These are phyloP conservation scores for Drosophila prolongata DNA, from an alignment of 2,888 invertebrate species.

Conservation along the genomic window DNA sequence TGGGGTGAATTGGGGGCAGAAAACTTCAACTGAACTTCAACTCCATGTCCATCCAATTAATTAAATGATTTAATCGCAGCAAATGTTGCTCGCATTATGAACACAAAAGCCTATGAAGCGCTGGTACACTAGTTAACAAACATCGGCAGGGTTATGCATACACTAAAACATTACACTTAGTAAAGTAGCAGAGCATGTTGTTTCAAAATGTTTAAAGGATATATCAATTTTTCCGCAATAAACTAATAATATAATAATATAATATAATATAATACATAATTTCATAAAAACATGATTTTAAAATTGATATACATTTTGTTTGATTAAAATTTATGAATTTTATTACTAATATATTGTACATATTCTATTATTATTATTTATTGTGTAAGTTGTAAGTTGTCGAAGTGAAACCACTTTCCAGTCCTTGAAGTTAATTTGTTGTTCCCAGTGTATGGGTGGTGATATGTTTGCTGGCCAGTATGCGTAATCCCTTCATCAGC, in stretches of 20 bases:
- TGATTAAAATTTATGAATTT: no score
- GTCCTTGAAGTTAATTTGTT: neutral
- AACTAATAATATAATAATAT: no score
- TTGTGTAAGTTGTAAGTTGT: no score
- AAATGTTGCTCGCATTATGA: constrained; percentile 39
- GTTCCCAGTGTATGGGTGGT: neutral
- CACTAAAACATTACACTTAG: neutral
- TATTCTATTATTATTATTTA: no score
- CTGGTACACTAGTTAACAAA: neutral
- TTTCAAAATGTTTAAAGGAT: no score
- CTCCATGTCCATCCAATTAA: constrained; percentile 43
- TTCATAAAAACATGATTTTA: no score
- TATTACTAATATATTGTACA: no score
- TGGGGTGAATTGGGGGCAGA: constrained; percentile 7
- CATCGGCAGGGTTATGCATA: neutral
- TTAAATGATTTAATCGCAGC: constrained; percentile 46
- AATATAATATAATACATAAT: no score
- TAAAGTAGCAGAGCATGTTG: no score
- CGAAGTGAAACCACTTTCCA: no score
- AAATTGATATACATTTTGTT: no score
- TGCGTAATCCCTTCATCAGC: constrained; percentile 34
- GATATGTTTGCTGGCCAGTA: constrained; percentile 5
- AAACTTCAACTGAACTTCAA: constrained; percentile 29
- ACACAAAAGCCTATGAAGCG: constrained; percentile 19
- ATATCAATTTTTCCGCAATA: no score